A percentile compares a stretch with the other conserved stretches of the same genome.
Evolutionary conservation across 1,140 invertebrate species (phyloP).

Genomic region (Bemisia tabaci): DNA sequence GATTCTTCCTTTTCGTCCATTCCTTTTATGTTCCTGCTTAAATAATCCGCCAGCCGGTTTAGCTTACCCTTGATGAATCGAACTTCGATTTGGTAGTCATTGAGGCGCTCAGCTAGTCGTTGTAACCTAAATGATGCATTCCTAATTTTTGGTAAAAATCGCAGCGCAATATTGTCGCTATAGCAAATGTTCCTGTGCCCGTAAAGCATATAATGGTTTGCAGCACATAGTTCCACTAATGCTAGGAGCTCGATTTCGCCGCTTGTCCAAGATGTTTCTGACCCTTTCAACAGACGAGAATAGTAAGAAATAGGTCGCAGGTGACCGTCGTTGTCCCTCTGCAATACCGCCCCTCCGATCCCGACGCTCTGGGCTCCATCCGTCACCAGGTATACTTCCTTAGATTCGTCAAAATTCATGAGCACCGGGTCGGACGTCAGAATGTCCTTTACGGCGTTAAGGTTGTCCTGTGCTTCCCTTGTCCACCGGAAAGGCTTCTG

Average conservation of each 20-base stretch:
- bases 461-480: not conserved
- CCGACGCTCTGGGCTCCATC: not conserved
- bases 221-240: not conserved
- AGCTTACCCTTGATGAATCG: not conserved
- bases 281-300: not conserved
- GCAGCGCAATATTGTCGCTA: not conserved
- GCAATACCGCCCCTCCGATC: not conserved
- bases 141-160: not conserved
- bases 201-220: not conserved
- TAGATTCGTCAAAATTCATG: not conserved
- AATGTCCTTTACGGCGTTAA: constrained; percentile 1
- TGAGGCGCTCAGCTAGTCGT: not conserved
- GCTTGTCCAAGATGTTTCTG: not conserved
- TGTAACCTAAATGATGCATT: not conserved
- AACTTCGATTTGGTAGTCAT: not conserved
- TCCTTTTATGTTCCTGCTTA: not conserved
- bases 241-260: not conserved
- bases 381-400: not conserved
- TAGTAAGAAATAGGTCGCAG: not conserved
- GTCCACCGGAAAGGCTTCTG: not conserved
- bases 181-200: not conserved
- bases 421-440: not conserved
- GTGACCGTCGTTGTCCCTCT: not conserved
- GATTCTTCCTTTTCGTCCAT: not conserved
- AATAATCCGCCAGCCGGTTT: not conserved